Evolutionary conservation across 1,140 invertebrate species (phyloP).

Genomic region (Ylistrum balloti): DNA sequence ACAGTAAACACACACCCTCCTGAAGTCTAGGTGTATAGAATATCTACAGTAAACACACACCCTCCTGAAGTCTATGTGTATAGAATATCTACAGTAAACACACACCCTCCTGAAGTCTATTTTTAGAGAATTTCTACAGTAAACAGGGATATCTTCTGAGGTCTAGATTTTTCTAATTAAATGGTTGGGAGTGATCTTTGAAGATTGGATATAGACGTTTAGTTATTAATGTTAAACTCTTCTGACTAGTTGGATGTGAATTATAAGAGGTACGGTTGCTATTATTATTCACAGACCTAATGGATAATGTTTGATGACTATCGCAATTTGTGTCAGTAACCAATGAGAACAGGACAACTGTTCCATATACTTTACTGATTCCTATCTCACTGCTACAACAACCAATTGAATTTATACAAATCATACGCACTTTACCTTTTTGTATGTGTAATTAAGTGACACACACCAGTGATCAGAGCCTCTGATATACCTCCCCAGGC

Average conservation of each 20-base stretch:
- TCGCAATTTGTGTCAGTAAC: not conserved
- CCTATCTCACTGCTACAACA: not conserved
- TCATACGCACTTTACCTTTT: not conserved
- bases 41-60: no score
- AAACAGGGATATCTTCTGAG: no score
- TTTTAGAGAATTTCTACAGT: no score
- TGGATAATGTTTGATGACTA: not conserved
- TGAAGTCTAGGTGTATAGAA: no score
- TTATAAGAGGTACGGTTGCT: not conserved
- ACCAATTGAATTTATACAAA: constrained; percentile 15
- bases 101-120: no score
- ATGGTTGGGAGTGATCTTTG: no score
- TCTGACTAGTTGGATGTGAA: not conserved
- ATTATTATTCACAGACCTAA: not conserved
- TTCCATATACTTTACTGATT: not conserved
- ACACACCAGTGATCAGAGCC: not conserved
- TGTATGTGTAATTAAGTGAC: not conserved
- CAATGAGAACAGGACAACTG: not conserved
- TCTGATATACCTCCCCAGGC: not conserved
- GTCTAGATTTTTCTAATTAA: no score
- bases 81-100: no score
- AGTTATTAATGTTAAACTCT: no score
- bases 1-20: no score
- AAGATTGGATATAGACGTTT: no score
- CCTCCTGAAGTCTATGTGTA: no score